Percentiles rank a stretch among this genome's conserved stretches.
Evolutionary conservation across 2,113 vertebrate genomes (phyloP).

Genomic region (Pomatorhinus ruficollis): DNA sequence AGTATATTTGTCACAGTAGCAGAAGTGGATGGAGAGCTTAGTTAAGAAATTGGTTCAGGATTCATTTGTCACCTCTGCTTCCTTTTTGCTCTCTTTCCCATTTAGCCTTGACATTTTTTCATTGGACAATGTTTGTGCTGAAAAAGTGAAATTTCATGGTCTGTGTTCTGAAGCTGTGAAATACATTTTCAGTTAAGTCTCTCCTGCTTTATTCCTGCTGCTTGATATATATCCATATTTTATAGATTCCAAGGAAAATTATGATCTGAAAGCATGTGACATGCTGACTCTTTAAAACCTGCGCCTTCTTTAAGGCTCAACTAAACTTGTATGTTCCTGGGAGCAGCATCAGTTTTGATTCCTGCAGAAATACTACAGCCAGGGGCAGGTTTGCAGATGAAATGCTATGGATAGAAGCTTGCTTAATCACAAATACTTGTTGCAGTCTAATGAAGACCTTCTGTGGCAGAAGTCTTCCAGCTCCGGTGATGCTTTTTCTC

Average conservation of each 20-base stretch:
- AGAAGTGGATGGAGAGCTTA: neutral
- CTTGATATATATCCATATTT: neutral
- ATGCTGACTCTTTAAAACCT: neutral
- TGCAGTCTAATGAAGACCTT: neutral
- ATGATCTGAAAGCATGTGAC: neutral
- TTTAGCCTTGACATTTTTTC: neutral
- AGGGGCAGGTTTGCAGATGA: neutral
- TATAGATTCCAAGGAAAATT: neutral
- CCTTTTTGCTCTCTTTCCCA: neutral
- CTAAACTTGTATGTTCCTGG: neutral
- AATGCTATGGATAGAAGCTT: neutral
- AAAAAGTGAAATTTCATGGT: neutral
- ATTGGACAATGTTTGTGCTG: neutral
- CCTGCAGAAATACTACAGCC: neutral
- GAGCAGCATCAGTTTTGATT: neutral
- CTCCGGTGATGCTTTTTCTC: neutral
- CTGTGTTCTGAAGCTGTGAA: neutral
- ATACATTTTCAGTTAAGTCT: neutral
- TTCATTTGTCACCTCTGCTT: neutral
- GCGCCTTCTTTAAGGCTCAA: neutral
- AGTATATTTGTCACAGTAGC: neutral
- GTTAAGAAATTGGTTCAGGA: neutral
- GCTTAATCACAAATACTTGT: neutral
- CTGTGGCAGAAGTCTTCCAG: neutral
- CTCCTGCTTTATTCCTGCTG: neutral